Conservation (phyloP, 2,113 vertebrate genomes). For the Pluvianellus socialis region DNA sequence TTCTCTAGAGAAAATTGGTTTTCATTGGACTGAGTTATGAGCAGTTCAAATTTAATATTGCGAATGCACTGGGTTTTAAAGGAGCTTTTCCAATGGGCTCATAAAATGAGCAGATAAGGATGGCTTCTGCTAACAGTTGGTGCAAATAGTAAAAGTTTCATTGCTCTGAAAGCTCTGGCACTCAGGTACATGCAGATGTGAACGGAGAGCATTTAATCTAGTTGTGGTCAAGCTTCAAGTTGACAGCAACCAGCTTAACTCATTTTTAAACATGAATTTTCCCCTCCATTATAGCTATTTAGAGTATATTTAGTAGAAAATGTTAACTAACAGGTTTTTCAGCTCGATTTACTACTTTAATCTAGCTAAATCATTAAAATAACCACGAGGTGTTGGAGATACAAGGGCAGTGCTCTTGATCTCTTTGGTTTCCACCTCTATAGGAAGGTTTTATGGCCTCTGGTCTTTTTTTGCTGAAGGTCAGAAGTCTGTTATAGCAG, state of each 20-base stretch:
- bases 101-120: constrained; percentile 8
- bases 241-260: neutral
- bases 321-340: neutral
- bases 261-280: neutral
- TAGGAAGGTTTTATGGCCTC: neutral
- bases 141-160: neutral
- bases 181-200: too few relatives aligned
- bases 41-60: neutral
- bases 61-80: neutral
- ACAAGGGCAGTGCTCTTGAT: neutral
- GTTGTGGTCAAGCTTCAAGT: neutral
- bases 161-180: neutral
- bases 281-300: neutral
- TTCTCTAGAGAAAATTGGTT: constrained; percentile 16
- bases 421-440: neutral
- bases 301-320: neutral
- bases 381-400: neutral
- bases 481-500: neutral
- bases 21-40: constrained; percentile 8
- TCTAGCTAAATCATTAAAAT: neutral
- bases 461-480: neutral
- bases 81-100: neutral
- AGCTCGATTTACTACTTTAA: neutral
- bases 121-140: neutral
- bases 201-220: neutral